Evolutionary conservation across 2,888 invertebrate species (phyloP).

Genomic region (Megalurothrips usitatus): DNA sequence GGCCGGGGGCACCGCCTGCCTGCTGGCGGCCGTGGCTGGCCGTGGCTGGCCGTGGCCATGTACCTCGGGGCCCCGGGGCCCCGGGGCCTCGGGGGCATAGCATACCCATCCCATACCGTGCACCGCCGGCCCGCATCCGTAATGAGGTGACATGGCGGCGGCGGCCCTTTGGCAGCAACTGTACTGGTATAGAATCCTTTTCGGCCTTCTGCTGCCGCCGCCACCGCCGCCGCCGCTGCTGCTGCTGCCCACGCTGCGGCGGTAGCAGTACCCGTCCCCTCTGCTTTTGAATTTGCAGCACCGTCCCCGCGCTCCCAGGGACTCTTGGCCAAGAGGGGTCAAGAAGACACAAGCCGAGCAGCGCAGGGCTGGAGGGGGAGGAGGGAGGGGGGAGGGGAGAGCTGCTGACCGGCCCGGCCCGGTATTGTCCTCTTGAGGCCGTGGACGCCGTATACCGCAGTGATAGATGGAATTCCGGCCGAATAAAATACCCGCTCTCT

Average conservation of each 20-base stretch:
- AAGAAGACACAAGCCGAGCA: background rate
- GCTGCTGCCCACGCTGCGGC: too few species aligned
- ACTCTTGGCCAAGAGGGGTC: background rate
- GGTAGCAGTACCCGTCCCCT: background rate
- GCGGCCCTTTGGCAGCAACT: background rate
- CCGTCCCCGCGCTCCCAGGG: too few species aligned
- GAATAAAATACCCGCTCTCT: background rate
- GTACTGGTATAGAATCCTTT: too few species aligned
- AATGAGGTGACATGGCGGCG: background rate
- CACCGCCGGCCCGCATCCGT: background rate
- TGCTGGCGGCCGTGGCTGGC: background rate
- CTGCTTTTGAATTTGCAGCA: background rate
- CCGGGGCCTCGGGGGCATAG: too few species aligned
- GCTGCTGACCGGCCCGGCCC: background rate
- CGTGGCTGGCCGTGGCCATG: background rate
- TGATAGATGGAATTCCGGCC: conserved; percentile 22
- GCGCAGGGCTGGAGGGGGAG: background rate
- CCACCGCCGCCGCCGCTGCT: too few species aligned
- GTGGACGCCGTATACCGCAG: background rate
- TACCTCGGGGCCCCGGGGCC: too few species aligned
- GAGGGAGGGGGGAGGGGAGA: background rate
- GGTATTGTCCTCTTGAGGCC: background rate
- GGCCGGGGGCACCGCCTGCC: background rate
- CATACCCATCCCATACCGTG: too few species aligned
- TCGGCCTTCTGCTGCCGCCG: background rate